A percentile compares a stretch with the other conserved stretches of the same genome.
Conservation (phyloP, 2,888 invertebrate species). For the Ramazzottius varieornatus region DNA sequence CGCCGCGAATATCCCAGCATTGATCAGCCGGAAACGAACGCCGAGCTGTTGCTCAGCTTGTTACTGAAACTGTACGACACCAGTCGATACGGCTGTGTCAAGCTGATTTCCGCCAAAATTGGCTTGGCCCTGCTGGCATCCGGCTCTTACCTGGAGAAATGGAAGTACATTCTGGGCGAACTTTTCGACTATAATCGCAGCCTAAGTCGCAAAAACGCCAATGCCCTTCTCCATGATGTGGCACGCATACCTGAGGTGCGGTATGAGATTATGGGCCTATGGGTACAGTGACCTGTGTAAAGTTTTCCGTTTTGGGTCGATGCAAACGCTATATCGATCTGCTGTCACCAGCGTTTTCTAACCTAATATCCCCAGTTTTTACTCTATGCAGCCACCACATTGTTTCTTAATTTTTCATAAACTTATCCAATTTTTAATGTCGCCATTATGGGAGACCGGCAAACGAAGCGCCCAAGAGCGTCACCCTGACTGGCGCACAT, state of each 20-base stretch:
- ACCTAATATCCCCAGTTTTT: no score
- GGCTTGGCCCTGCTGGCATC: conserved; percentile 1
- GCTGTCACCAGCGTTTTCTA: no score
- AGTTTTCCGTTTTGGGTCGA: no score
- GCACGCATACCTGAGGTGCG: background rate
- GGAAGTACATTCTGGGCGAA: conserved; percentile 1
- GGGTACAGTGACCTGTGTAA: no score
- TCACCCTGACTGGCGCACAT: no score
- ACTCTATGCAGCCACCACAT: no score
- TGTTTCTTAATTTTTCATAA: no score
- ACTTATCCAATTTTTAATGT: no score
- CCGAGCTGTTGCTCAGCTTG: background rate
- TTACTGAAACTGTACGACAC: background rate
- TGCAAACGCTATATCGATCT: no score
- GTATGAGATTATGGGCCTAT: no score
- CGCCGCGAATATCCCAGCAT: background rate
- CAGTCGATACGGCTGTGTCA: background rate
- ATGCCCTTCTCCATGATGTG: background rate
- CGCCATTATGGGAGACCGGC: no score
- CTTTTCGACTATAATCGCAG: background rate
- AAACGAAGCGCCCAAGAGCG: no score
- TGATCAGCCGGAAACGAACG: background rate
- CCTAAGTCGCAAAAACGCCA: background rate
- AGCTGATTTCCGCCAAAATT: conserved; percentile 1
- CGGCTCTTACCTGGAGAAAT: conserved; percentile 1